Conservation (phyloP, 1,140 invertebrate species). For the Dendrolimus punctatus region DNA sequence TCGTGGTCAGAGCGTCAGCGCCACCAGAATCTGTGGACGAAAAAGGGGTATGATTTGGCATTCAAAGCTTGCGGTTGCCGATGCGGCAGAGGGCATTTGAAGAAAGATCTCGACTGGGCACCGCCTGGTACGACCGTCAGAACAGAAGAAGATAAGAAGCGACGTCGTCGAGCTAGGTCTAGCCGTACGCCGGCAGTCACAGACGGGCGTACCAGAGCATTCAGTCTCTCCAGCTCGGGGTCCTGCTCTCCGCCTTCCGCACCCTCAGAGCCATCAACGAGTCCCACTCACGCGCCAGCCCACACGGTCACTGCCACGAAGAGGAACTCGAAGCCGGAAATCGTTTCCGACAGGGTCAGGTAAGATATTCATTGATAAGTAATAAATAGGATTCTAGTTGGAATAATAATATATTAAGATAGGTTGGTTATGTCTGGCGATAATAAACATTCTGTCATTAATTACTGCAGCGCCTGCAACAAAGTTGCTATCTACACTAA, state of each 20-base stretch:
- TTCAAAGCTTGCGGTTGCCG: conserved; percentile 91
- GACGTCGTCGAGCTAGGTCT: conserved; percentile 75
- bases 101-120: conserved; percentile 95
- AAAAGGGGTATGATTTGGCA: conserved; percentile 96
- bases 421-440: too few relatives aligned
- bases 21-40: conserved; percentile 96
- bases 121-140: conserved; percentile 73
- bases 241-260: conserved; percentile 66
- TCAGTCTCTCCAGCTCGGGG: conserved; percentile 79
- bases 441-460: too few relatives aligned
- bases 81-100: conserved; percentile 91
- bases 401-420: too few relatives aligned
- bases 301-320: conserved; percentile 73
- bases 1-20: conserved; percentile 96
- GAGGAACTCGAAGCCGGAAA: conserved; percentile 84
- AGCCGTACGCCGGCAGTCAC: conserved; percentile 78
- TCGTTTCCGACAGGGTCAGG: conserved; percentile 85
- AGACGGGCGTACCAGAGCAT: conserved; percentile 78
- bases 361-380: conserved; percentile 61
- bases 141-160: conserved; percentile 83
- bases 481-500: too few relatives aligned
- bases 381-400: neutral
- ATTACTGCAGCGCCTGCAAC: too few relatives aligned
- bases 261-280: conserved; percentile 56
- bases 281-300: conserved; percentile 68